Base-by-base conservation (phyloP, 2,113 vertebrate genomes). In the Entomyzon cyanotis region DNA sequence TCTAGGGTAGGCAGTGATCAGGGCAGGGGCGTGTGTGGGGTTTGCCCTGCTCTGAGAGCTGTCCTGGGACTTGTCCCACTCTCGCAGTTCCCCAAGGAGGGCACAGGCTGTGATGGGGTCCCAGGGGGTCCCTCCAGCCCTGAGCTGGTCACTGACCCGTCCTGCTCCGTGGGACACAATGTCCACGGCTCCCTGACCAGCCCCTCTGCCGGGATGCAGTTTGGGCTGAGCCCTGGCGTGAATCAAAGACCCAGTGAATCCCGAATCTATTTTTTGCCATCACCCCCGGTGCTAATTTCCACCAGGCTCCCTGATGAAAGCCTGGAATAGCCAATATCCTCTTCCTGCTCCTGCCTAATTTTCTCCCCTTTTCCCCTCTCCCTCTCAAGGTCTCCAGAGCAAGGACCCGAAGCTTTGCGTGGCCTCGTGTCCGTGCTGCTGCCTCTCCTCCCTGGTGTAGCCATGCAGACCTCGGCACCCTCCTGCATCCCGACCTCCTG, bases 381-480 rank as follows among this genome's bases (percentile, higher is more conserved):
- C 50, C 39, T 35, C 62, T 21, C 84, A 95, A 97, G 97, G 96
- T 75, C 88, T 95, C 87, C 15, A 7, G 94, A 94, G 85, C 84
- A 96, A 96, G 84, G 52, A 94, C 41, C 33, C 24, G 7, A 94
- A 84, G n/a, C 55, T 73, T 56, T 9, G 7, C 4, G 5, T 31
- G 95, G 56, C 15, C 84, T 97, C 55, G 1, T 6, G 1, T 63
- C 84, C 56, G 47, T 1, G 8, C 41, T 0, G 4, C 60, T 0
- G 1, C 12, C 44, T 63, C 80, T 68, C 41, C 75, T 94, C 92
- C 83, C 19, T 27, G 83, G 79, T 9, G 23, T 84, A 95, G 94
- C 95, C 84, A 97, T 92, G 82, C 96, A 74, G 81, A 63, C 19
- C 88, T 35, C 3, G 14, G 59, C 63, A 15, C 71, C 8, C 30